phyloP scores from a whole-genome alignment of 2,113 vertebrate genomes.

The Ailurus styani region DNA sequence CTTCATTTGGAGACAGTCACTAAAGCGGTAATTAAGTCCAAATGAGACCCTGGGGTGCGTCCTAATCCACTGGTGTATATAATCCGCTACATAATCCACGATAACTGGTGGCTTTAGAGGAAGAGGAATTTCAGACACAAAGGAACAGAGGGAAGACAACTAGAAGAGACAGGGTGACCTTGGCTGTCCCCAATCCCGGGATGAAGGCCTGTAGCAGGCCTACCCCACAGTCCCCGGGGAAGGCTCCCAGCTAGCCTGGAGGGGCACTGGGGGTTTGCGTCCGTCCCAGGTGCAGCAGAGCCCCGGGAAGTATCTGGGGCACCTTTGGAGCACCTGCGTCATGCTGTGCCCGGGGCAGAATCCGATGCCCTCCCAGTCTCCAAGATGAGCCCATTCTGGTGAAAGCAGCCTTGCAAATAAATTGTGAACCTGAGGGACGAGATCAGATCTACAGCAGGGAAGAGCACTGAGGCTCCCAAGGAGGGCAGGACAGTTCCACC shows the following conservation, averaged over 20 bases:
- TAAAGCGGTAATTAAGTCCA: not conserved
- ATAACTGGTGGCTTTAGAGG: not conserved
- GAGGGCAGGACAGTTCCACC: not conserved
- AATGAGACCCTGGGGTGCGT: not conserved
- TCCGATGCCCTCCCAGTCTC: rapidly evolving
- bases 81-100: no score
- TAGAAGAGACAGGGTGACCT: not conserved
- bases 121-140: not conserved
- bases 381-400: not conserved
- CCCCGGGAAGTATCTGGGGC: rapidly evolving
- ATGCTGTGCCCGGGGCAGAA: not conserved
- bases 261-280: rapidly evolving
- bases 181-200: rapidly evolving
- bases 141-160: rapidly evolving
- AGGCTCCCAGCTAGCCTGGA: not conserved
- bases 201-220: rapidly evolving
- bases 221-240: not conserved
- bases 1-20: not conserved
- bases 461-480: not conserved
- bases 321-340: rapidly evolving
- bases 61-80: no score
- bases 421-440: not conserved
- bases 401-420: rapidly evolving
- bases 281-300: rapidly evolving
- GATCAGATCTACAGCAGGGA: rapidly evolving